A percentile compares a stretch with the other conserved stretches of the same genome.
These are phyloP conservation scores for Mohoua ochrocephala DNA, from an alignment of 2,113 vertebrate species.

Conservation along the genomic window DNA sequence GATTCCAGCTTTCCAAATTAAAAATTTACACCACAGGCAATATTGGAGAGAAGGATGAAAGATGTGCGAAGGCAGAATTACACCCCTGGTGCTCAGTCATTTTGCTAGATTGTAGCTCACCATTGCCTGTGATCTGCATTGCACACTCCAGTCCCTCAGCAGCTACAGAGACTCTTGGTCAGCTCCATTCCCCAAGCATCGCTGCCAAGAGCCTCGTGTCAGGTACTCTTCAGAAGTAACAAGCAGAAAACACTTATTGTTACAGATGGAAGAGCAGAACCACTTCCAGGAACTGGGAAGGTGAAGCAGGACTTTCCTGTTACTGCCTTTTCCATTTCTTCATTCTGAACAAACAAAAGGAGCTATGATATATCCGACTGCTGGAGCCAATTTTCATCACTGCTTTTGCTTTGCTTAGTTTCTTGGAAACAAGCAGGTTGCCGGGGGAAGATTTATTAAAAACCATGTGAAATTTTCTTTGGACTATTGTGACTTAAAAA, in stretches of 20 bases:
- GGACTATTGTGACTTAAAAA: neutral
- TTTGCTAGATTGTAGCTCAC: neutral
- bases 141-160: neutral
- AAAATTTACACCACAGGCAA: neutral
- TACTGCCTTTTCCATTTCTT: neutral
- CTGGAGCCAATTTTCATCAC: neutral
- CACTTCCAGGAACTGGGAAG: neutral
- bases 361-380: neutral
- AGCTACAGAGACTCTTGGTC: neutral
- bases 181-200: neutral
- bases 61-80: neutral
- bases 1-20: neutral
- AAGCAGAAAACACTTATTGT: neutral
- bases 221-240: neutral
- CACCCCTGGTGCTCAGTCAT: neutral
- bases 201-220: neutral
- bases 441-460: neutral
- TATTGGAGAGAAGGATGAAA: neutral
- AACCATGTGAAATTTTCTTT: neutral
- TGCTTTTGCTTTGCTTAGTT: neutral
- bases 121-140: neutral
- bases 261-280: neutral
- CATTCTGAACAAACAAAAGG: neutral
- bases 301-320: neutral
- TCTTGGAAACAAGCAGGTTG: neutral